Percentiles rank a stretch among this genome's conserved stretches.
phyloP scores from a whole-genome alignment of 2,113 vertebrate genomes.

The Cephalopterus ornatus region DNA sequence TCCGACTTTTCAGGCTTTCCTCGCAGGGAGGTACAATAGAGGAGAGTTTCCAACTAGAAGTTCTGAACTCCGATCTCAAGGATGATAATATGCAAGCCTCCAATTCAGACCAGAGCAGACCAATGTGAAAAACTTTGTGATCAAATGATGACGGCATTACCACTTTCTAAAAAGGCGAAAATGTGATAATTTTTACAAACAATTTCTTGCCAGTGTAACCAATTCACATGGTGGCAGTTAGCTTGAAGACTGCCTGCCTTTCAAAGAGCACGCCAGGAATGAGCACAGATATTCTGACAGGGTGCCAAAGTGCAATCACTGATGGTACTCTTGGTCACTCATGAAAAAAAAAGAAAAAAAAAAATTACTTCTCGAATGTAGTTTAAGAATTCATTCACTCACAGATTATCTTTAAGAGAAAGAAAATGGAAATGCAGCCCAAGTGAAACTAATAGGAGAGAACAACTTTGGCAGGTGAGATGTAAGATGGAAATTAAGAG shows the following conservation, averaged over 20 bases:
- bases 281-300: neutral
- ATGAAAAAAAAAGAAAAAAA: neutral
- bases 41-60: neutral
- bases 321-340: neutral
- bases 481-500: constrained; percentile 31
- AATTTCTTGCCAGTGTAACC: neutral
- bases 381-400: neutral
- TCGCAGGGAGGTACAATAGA: fast-evolving
- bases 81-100: neutral
- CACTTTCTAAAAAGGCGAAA: neutral
- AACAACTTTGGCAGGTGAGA: constrained; percentile 47
- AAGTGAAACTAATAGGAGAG: constrained; percentile 33
- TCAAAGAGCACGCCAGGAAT: neutral
- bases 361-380: neutral
- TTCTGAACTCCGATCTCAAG: neutral
- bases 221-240: neutral
- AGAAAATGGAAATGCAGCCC: constrained; percentile 16
- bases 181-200: fast-evolving
- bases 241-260: neutral
- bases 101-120: neutral
- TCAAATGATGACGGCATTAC: neutral
- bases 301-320: neutral
- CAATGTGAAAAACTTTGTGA: neutral
- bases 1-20: neutral
- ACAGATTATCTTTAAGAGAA: neutral